phyloP scores from a whole-genome alignment of 1,140 invertebrate genomes.

The Drosophila mauritiana region DNA sequence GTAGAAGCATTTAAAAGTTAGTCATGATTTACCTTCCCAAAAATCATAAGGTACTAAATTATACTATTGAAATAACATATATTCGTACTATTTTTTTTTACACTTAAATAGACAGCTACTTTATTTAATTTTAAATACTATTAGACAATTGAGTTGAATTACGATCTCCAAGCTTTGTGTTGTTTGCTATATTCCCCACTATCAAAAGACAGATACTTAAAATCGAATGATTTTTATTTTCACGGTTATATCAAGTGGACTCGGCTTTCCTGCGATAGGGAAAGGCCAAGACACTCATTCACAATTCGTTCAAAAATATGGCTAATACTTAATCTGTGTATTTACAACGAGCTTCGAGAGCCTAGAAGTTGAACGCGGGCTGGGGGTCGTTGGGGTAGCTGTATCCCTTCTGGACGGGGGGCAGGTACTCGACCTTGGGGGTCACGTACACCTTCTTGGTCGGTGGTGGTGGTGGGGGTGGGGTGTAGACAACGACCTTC shows the following conservation, averaged over 20 bases:
- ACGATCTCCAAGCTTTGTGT: too few species aligned
- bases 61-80: too few species aligned
- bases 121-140: too few species aligned
- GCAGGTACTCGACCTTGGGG: slow-evolving; percentile 41
- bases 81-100: too few species aligned
- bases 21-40: too few species aligned
- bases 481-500: slow-evolving; percentile 30
- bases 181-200: too few species aligned
- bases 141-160: too few species aligned
- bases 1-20: neutral
- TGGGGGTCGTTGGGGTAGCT: slow-evolving; percentile 80
- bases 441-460: slow-evolving; percentile 29
- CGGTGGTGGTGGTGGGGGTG: slow-evolving; percentile 38
- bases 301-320: slow-evolving; percentile 47
- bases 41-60: too few species aligned
- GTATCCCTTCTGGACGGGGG: slow-evolving; percentile 58
- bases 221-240: slow-evolving; percentile 46
- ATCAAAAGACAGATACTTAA: neutral
- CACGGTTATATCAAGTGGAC: slow-evolving; percentile 41
- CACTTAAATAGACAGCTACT: too few species aligned
- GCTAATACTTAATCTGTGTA: slow-evolving; percentile 72
- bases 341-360: slow-evolving; percentile 45
- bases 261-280: slow-evolving; percentile 40
- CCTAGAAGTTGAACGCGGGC: slow-evolving; percentile 74
- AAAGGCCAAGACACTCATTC: slow-evolving; percentile 43